Conservation (phyloP, 2,113 vertebrate species). For the Psilopsiagon aurifrons region DNA sequence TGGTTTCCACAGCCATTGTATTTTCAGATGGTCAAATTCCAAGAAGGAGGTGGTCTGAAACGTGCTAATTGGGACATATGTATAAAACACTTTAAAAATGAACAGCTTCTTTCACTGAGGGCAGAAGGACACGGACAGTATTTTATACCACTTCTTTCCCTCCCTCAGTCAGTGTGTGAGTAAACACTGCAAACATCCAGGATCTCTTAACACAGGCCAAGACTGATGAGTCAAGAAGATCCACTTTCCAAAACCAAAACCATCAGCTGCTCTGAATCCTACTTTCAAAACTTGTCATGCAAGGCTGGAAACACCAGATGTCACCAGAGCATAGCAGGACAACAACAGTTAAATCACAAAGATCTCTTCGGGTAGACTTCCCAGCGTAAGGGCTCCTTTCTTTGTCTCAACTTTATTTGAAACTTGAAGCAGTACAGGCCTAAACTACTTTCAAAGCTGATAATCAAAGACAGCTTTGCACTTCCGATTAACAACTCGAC, state of each 20-base stretch:
- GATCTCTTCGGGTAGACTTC: neutral
- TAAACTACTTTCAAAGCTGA: neutral
- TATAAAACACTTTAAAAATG: neutral
- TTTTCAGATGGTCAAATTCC: neutral
- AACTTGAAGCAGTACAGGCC: neutral
- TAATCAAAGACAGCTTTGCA: neutral
- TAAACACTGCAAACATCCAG: neutral
- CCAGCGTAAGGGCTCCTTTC: neutral
- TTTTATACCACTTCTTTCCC: neutral
- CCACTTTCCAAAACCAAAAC: neutral
- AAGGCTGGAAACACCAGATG: constrained; percentile 34
- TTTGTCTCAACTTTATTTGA: neutral
- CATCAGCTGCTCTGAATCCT: neutral
- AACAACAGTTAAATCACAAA: rapidly evolving
- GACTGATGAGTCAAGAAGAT: neutral
- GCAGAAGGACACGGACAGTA: neutral
- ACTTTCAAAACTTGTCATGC: neutral
- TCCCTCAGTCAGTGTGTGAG: neutral
- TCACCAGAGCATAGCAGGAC: neutral
- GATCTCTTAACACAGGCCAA: neutral
- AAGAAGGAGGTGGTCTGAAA: neutral
- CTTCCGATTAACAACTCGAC: neutral
- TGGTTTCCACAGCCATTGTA: neutral
- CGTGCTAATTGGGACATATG: rapidly evolving
- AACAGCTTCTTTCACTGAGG: neutral